Evolutionary conservation across 1,140 invertebrate genomes (phyloP), one percentile per base, ranked within the genome.

Genomic region (Sycophaga agraensis): DNA sequence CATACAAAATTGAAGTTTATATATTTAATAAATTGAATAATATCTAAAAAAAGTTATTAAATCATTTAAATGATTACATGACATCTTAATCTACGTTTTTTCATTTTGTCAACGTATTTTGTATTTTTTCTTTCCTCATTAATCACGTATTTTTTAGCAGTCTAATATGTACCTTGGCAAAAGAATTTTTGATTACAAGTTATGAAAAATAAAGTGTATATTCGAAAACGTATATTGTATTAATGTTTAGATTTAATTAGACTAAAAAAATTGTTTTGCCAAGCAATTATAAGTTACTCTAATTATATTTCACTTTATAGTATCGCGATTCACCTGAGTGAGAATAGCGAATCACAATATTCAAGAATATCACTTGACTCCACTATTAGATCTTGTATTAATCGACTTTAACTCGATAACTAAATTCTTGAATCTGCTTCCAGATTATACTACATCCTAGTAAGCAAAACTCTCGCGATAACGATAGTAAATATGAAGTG

Each of bases 241-340:
- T 16, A 48, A 17, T 28, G n/a, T 28, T 39, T 24, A 31, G 58
- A 35, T 57, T 51, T 24, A 19, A 35, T 26, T 35, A 46, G 26
- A 51, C n/a, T 11, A 58, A 63, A 57, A 57, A 63, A 63, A 63
- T 57, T 55, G 26, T 56, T 63, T 56, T 63, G 55, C 61, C 54
- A 57, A 39, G 39, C 51, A 49, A 26, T 1, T 4, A 42, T 58
- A 58, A 45, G 17, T 51, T 51, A 50, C 50, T 56, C 50, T 50
- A 50, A 19, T 54, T 24, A 50, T 16, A 40, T 63, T 55, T 48
- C 17, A 49, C 56, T 28, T 31, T 43, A 48, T 51, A 63, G 24
- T 51, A 39, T 57, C 46, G 48, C 37, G 48, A 57, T 37, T 63
- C 61, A 63, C 48, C 28, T 35, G 31, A 57, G 37, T 45, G 11